These are phyloP conservation scores for Caligus rogercresseyi DNA, from an alignment of 1,140 invertebrate genomes.

Conservation along the genomic window DNA sequence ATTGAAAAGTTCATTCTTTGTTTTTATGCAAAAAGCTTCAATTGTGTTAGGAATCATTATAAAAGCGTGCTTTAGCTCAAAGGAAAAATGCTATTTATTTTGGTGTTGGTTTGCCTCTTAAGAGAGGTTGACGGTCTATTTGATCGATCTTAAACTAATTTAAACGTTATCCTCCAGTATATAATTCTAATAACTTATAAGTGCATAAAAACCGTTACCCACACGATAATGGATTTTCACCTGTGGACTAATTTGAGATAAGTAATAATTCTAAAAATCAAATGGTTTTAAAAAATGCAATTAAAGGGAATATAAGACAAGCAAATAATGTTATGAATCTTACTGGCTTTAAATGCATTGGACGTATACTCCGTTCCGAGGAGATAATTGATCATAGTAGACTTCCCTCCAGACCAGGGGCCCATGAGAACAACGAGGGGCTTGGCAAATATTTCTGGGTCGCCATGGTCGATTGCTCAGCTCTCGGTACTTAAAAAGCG, in stretches of 20 bases:
- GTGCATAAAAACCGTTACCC: too few relatives aligned
- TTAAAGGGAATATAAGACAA: background rate
- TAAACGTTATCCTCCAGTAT: too few relatives aligned
- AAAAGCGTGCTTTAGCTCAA: too few relatives aligned
- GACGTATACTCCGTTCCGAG: constrained; percentile 64
- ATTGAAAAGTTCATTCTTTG: too few relatives aligned
- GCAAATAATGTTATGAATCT: constrained; percentile 21
- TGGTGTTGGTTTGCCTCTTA: too few relatives aligned
- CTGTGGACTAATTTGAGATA: background rate
- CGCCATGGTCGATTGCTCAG: constrained; percentile 61
- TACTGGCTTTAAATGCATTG: constrained; percentile 66
- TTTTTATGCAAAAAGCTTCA: too few relatives aligned
- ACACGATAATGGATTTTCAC: background rate
- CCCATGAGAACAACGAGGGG: constrained; percentile 81
- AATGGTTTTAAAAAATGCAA: background rate
- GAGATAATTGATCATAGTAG: constrained; percentile 80
- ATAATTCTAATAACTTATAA: too few relatives aligned
- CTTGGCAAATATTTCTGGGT: constrained; percentile 86
- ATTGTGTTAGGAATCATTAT: too few relatives aligned
- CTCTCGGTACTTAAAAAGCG: constrained; percentile 73
- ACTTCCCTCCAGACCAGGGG: constrained; percentile 87
- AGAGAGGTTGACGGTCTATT: too few relatives aligned
- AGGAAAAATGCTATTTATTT: too few relatives aligned
- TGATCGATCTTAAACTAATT: too few relatives aligned
- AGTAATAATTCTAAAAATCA: too few relatives aligned